Evolutionary conservation across 2,797 vertebrate genomes (phyloP).

Genomic region (Orestias chungarensis): DNA sequence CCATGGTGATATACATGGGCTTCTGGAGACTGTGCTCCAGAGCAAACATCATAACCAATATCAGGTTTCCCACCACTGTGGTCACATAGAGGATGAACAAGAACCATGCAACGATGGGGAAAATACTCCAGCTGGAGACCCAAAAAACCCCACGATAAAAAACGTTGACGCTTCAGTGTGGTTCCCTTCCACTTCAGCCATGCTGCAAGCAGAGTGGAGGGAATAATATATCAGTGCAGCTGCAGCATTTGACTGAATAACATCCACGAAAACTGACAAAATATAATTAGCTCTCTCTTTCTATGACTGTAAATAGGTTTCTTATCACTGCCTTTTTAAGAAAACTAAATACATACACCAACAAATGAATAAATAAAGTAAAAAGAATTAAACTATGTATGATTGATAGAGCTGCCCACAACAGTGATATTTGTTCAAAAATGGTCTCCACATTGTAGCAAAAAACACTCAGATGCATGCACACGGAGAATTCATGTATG

Average conservation of each 20-base stretch:
- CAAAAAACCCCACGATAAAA: constrained; percentile 72
- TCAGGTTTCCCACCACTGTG: constrained; percentile 60
- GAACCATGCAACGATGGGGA: constrained; percentile 38
- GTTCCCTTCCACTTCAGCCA: constrained; percentile 33
- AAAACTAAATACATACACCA: too few relatives aligned
- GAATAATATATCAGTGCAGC: not conserved
- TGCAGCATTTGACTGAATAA: not conserved
- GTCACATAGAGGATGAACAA: constrained; percentile 60
- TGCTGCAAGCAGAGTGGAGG: constrained; percentile 6
- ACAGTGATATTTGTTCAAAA: too few relatives aligned
- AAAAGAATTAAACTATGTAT: too few relatives aligned
- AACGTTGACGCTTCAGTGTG: constrained; percentile 57
- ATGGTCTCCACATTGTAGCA: too few relatives aligned
- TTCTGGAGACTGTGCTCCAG: constrained; percentile 69
- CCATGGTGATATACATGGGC: constrained; percentile 78
- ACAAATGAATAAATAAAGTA: too few relatives aligned
- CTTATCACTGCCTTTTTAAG: too few relatives aligned
- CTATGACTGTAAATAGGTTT: too few relatives aligned
- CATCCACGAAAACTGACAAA: not conserved
- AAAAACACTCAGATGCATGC: too few relatives aligned
- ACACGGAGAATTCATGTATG: too few relatives aligned
- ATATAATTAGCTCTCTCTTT: too few relatives aligned
- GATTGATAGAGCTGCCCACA: too few relatives aligned
- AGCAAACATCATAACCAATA: constrained; percentile 63
- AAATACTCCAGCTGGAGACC: constrained; percentile 52